Evolutionary conservation across 2,113 vertebrate species (phyloP), one percentile per base, ranked within the genome.

Genomic region (Sterrhoptilus dennistouni): DNA sequence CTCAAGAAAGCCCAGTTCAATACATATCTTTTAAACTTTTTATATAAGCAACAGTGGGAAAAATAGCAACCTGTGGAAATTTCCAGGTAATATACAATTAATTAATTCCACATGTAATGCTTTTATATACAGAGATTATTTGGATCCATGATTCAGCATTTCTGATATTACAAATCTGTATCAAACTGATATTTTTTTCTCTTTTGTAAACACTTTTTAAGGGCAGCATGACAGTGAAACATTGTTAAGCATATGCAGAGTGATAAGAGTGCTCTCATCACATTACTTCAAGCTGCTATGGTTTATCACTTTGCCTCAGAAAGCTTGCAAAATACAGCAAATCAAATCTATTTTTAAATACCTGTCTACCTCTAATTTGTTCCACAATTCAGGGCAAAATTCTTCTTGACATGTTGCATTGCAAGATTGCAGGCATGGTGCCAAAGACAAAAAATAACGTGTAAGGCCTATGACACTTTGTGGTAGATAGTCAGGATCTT

Each of bases 331-430:
- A 96, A 89, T 84, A 66, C 18, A 79, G 91, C 83, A 87, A 91
- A 88, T 87, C 79, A 89, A 95, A 95, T 93, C 91, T 95, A 81
- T 12, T 97, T 95, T 89, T 68, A 90, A 96, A 96, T 80, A 83
- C 69, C 50, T 93, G 75, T 78, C 87, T 95, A 72, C 21, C 28
- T 93, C 85, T 87, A 91, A 94, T 94, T 96, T 91, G 89, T 94
- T 96, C 89, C 42, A 91, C 53, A 72, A 61, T 64, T 90, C 69
- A 89, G 42, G 71, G 35, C 20, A 93, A 93, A 94, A 70, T 38
- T 92, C 22, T 52, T 95, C 61, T 54, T 87, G 89, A 87, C 49
- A 64, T 44, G 25, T 68, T 66, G 60, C 18, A 78, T 53, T 88
- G 42, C 16, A 89, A 79, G 71, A 81, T 35, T 75, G 45, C 25